phyloP scores from a whole-genome alignment of 2,888 invertebrate species.

The Hirtodrosophila cameraria region DNA sequence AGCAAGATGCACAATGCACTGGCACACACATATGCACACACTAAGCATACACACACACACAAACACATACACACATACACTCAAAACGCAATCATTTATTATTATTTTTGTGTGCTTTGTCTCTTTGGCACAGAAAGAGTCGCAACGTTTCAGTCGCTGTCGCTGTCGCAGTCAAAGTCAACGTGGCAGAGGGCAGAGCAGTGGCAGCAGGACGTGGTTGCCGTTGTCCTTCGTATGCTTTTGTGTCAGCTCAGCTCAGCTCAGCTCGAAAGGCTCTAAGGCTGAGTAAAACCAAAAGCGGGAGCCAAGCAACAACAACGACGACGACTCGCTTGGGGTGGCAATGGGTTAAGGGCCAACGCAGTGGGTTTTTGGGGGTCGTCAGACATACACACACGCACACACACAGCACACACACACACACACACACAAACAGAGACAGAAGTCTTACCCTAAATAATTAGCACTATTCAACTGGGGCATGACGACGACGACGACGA shows the following conservation, averaged over 20 bases:
- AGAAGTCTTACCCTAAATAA: slow-evolving; percentile 79
- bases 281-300: slow-evolving; percentile 52
- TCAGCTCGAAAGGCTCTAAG: slow-evolving; percentile 45
- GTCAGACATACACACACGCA: slow-evolving; percentile 30
- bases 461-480: slow-evolving; percentile 81
- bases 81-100: slow-evolving; percentile 75
- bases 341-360: slow-evolving; percentile 72
- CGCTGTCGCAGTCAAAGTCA: slow-evolving; percentile 14
- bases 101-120: slow-evolving; percentile 76
- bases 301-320: slow-evolving; percentile 23
- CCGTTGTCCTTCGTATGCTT: slow-evolving; percentile 74
- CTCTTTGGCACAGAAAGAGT: slow-evolving; percentile 75
- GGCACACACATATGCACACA: slow-evolving; percentile 31
- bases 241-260: slow-evolving; percentile 70
- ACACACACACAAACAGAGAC: slow-evolving; percentile 20
- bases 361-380: slow-evolving; percentile 58
- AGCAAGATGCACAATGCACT: slow-evolving; percentile 38
- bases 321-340: slow-evolving; percentile 56
- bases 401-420: slow-evolving; percentile 17
- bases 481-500: slow-evolving; percentile 53
- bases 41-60: slow-evolving; percentile 25
- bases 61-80: slow-evolving; percentile 37
- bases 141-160: slow-evolving; percentile 48
- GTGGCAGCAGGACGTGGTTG: slow-evolving; percentile 19
- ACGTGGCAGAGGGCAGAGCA: slow-evolving; percentile 1